Base-by-base conservation (phyloP, 1,140 invertebrate genomes). In the Drosophila subpulchrella region DNA sequence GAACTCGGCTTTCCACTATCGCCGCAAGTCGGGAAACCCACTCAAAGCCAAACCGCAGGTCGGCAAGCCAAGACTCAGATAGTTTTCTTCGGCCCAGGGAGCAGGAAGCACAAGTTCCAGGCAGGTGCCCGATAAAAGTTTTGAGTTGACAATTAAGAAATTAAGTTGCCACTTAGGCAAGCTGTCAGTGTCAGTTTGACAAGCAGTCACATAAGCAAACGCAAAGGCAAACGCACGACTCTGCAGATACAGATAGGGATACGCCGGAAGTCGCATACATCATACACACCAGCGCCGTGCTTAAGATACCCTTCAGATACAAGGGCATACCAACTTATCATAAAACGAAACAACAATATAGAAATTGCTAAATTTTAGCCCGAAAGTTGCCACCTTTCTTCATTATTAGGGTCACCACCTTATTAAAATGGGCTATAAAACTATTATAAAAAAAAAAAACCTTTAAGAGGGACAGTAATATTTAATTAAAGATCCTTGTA, bases 91-190 rank as follows among this genome's bases (percentile, higher is more conserved):
- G 36, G 10, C 24, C 27, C 17, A 17, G 34, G 38, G 13, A 10
- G 20, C 34, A 8, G 17, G 55, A 39, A 36, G 63, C 50, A 66
- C 50, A 77, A 70, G 63, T 70, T 51, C 48, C 78, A 58, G 68
- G 65, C 84, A 89, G 76, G 76, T 89, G 83, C 67, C 67, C 70
- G 84, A 84, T 84, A 84, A 89, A 89, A 88, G 68, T 89, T 88
- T 88, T 70, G 84, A 88, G 81, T 90, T 91, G 83, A 91, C 90
- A 91, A 91, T 91, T 91, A 91, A 91, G 90, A 91, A 91, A 91
- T 91, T 91, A 91, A 91, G 90, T 91, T 91, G 85, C 83, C 90
- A 91, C 90, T 91, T 91, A 91, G 84, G 81, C 81, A 78, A 74
- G n/a, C 82, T 85, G 82, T 88, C 82, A 90, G 68, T 90, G 83